Conservation (phyloP, 2,888 invertebrate genomes). For the Xestobium rufovillosum region DNA sequence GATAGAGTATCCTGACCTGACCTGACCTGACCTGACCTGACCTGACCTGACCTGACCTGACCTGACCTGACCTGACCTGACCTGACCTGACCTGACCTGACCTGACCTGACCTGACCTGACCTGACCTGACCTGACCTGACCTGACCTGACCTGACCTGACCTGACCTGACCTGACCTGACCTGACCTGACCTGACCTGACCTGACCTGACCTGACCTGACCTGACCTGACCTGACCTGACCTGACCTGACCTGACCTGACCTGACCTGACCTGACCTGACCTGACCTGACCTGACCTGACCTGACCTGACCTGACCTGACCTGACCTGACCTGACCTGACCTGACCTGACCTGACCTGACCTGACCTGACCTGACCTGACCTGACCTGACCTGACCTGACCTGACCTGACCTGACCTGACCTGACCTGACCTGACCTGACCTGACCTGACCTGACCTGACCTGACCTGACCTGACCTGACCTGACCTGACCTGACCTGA, state of each 20-base stretch:
- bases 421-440: conserved; percentile 7
- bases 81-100: conserved; percentile 13
- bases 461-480: conserved; percentile 4
- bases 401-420: conserved; percentile 11
- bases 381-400: conserved; percentile 20
- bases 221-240: conserved; percentile 19
- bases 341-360: conserved; percentile 21
- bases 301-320: conserved; percentile 21
- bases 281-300: conserved; percentile 21
- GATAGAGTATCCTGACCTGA: too few species aligned
- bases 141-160: conserved; percentile 14
- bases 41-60: conserved; percentile 6
- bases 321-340: conserved; percentile 21
- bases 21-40: conserved; percentile 12
- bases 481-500: conserved; percentile 4
- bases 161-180: conserved; percentile 14
- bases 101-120: conserved; percentile 14
- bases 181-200: conserved; percentile 14
- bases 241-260: conserved; percentile 21
- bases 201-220: conserved; percentile 14
- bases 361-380: conserved; percentile 20
- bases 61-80: not conserved
- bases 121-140: conserved; percentile 14
- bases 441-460: conserved; percentile 4
- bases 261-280: conserved; percentile 21